Conservation (phyloP, 1,140 invertebrate genomes). For the Drosophila tani region DNA sequence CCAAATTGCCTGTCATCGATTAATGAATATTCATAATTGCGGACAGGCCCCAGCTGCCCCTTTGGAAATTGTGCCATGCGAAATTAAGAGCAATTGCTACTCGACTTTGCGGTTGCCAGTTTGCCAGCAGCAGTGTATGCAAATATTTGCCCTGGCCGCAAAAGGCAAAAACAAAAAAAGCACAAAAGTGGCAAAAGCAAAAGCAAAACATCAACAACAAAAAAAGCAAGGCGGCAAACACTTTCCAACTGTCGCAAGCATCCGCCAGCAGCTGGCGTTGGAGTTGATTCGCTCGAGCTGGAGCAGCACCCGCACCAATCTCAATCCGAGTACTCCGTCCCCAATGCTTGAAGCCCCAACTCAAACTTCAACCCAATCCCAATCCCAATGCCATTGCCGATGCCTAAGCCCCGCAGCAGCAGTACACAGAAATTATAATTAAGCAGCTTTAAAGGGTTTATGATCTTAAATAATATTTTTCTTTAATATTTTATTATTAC, state of each 20-base stretch:
- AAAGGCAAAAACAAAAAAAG: constrained; percentile 19
- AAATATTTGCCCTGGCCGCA: constrained; percentile 68
- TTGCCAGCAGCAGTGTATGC: constrained; percentile 46
- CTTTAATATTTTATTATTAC: too few relatives aligned
- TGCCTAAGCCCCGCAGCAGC: constrained; percentile 52
- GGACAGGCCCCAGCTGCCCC: constrained; percentile 41
- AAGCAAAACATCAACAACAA: constrained; percentile 8
- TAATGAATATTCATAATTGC: constrained; percentile 63
- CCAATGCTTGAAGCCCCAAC: background rate
- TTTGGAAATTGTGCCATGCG: constrained; percentile 68
- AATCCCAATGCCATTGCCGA: constrained; percentile 45
- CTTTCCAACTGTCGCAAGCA: constrained; percentile 79
- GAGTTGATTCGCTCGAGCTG: constrained; percentile 37
- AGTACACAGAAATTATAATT: constrained; percentile 3
- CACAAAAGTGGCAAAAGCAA: constrained; percentile 16
- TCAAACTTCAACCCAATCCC: constrained; percentile 9
- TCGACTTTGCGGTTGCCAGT: constrained; percentile 60
- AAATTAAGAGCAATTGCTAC: constrained; percentile 83
- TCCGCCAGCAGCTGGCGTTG: constrained; percentile 60
- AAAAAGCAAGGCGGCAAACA: constrained; percentile 48
- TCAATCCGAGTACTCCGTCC: constrained; percentile 1
- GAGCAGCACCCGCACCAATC: constrained; percentile 64
- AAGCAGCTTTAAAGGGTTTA: too few relatives aligned
- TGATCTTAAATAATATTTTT: background rate
- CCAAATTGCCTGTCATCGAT: constrained; percentile 50